phyloP scores from a whole-genome alignment of 2,113 vertebrate species.

The Coturnix japonica region DNA sequence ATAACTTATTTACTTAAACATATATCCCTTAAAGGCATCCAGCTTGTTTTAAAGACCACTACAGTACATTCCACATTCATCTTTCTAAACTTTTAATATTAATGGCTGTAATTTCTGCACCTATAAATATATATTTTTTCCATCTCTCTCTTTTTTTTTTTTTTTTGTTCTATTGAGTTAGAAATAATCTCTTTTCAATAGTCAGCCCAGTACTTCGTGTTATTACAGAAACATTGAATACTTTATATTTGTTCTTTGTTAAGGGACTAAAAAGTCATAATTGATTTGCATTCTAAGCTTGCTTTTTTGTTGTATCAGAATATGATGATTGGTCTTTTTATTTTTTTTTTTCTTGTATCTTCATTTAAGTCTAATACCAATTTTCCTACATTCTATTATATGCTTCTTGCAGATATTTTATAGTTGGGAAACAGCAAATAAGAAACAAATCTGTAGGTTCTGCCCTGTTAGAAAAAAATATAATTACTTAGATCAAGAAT shows the following conservation, averaged over 20 bases:
- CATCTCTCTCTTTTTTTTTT: too few relatives aligned
- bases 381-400: not conserved
- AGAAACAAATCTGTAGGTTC: not conserved
- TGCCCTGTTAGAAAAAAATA: not conserved
- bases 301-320: not conserved
- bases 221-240: not conserved
- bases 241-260: not conserved
- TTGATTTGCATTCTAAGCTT: not conserved
- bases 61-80: not conserved
- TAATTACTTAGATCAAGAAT: not conserved
- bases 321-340: not conserved
- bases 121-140: too few relatives aligned
- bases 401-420: not conserved
- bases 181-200: not conserved
- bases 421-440: not conserved
- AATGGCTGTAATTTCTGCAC: not conserved
- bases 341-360: too few relatives aligned
- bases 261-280: not conserved
- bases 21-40: not conserved
- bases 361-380: not conserved
- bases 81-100: not conserved
- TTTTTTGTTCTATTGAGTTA: too few relatives aligned
- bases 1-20: not conserved
- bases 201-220: not conserved
- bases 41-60: not conserved